Conservation (phyloP, 2,888 invertebrate species). For the Drosophila peninsularis region DNA sequence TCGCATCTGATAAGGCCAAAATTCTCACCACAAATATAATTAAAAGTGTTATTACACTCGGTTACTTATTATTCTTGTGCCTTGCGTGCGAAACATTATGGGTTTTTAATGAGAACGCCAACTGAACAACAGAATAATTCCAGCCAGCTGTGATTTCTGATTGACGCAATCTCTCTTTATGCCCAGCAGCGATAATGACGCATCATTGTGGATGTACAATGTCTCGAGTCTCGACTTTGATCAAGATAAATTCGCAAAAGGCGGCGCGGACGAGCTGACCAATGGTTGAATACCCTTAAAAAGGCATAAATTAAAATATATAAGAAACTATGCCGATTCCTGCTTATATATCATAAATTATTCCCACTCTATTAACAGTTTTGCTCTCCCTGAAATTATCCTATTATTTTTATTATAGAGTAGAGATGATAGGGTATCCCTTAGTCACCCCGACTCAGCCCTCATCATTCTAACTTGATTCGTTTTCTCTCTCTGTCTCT, state of each 20-base stretch:
- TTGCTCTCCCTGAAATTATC: too few species aligned
- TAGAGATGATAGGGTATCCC: conserved; percentile 7
- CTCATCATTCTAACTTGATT: neutral
- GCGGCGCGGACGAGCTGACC: conserved; percentile 7
- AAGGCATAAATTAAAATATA: too few species aligned
- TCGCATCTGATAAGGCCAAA: conserved; percentile 43
- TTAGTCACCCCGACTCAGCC: neutral
- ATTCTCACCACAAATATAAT: conserved; percentile 56
- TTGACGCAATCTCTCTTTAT: conserved; percentile 43
- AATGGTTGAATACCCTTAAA: neutral
- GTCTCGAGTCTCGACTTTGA: conserved; percentile 36
- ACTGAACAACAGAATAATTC: conserved; percentile 36
- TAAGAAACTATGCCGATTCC: too few species aligned
- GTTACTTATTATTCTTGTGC: conserved; percentile 48
- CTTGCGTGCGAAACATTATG: conserved; percentile 50
- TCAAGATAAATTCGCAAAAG: conserved; percentile 42
- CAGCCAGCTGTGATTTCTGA: conserved; percentile 53
- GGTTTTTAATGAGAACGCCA: conserved; percentile 60
- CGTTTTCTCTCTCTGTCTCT: neutral
- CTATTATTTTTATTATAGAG: too few species aligned
- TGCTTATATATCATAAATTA: too few species aligned
- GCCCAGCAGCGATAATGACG: conserved; percentile 28
- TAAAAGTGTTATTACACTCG: conserved; percentile 50
- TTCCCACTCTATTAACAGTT: too few species aligned
- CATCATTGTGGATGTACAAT: conserved; percentile 29